phyloP scores from a whole-genome alignment of 2,113 vertebrate species.

The Coregonus clupeaformis region DNA sequence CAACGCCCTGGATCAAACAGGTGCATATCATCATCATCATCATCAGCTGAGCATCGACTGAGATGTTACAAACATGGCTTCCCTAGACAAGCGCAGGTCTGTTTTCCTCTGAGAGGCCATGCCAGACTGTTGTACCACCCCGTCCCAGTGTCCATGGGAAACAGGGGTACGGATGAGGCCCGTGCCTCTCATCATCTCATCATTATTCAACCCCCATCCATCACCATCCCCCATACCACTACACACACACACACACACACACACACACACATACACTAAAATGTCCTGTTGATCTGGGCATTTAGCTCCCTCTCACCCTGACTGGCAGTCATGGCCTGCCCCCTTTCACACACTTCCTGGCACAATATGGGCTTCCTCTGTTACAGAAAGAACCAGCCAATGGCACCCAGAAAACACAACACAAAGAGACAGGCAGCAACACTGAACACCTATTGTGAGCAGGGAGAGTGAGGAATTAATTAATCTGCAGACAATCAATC shows the following conservation, averaged over 20 bases:
- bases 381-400: slow-evolving; percentile 6
- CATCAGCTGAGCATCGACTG: background rate
- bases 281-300: slow-evolving; percentile 12
- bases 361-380: slow-evolving; percentile 37
- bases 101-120: slow-evolving; percentile 48
- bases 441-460: slow-evolving; percentile 38
- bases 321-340: slow-evolving; percentile 25
- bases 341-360: slow-evolving; percentile 31
- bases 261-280: background rate
- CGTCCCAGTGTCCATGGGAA: slow-evolving; percentile 52
- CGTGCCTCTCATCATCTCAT: slow-evolving; percentile 57
- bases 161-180: slow-evolving; percentile 29
- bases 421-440: slow-evolving; percentile 38
- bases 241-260: background rate
- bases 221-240: slow-evolving; percentile 14
- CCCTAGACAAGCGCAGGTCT: slow-evolving; percentile 43
- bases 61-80: background rate
- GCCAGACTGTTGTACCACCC: slow-evolving; percentile 59
- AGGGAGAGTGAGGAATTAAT: slow-evolving; percentile 47
- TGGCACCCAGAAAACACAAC: slow-evolving; percentile 12
- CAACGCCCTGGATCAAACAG: slow-evolving; percentile 11
- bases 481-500: slow-evolving; percentile 49
- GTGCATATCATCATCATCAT: slow-evolving; percentile 7
- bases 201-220: slow-evolving; percentile 58
- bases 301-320: slow-evolving; percentile 6